Evolutionary conservation across 2,888 invertebrate species (phyloP).

Genomic region (Unio delphinus): DNA sequence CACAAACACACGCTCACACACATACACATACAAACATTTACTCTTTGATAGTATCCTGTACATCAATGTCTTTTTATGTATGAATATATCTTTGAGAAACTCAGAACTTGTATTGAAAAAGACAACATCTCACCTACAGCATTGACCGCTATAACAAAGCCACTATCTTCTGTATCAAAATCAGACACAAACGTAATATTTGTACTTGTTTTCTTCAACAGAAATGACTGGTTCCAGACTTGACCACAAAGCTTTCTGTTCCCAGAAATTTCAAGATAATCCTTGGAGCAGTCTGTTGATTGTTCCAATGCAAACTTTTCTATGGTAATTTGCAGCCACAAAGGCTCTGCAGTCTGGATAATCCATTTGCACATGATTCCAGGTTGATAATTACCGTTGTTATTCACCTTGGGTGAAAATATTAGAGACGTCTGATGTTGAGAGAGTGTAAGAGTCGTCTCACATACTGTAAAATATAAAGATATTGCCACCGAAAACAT

Average conservation of each 20-base stretch:
- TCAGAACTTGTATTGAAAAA: no score
- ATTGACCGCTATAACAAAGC: slow-evolving; percentile 5
- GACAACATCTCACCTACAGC: slow-evolving; percentile 6
- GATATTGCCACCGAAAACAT: no score
- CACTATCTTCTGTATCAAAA: slow-evolving; percentile 5
- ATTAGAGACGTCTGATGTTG: slow-evolving; percentile 5
- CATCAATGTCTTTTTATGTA: no score
- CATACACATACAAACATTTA: no score
- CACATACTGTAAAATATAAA: slow-evolving; percentile 1
- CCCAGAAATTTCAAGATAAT: slow-evolving; percentile 5
- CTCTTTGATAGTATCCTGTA: no score
- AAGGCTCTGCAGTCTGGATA: slow-evolving; percentile 4
- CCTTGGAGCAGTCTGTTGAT: slow-evolving; percentile 9
- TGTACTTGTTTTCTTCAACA: slow-evolving; percentile 5
- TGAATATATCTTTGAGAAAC: no score
- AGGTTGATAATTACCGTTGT: slow-evolving; percentile 4
- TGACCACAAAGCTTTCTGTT: slow-evolving; percentile 4
- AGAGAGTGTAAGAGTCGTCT: slow-evolving; percentile 1
- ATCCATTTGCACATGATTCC: slow-evolving; percentile 9
- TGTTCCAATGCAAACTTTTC: slow-evolving; percentile 6
- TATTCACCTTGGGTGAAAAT: not conserved
- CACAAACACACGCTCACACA: no score
- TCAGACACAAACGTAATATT: slow-evolving; percentile 10
- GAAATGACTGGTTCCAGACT: not conserved
- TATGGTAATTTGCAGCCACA: slow-evolving; percentile 10